A percentile compares a stretch with the other conserved stretches of the same genome.
phyloP scores from a whole-genome alignment of 2,888 invertebrate species.

The Pammene fasciana region DNA sequence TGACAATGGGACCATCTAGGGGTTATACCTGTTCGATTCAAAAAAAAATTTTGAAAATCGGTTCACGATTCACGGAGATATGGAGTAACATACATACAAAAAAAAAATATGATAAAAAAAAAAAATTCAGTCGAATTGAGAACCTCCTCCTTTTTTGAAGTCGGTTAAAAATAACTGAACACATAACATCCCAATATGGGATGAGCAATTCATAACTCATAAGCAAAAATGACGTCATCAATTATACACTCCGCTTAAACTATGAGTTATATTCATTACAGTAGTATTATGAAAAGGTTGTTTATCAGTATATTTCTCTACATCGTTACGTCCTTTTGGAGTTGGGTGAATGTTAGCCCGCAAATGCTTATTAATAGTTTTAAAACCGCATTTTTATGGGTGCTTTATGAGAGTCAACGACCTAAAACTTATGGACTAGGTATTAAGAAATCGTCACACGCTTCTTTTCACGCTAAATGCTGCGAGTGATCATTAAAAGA shows the following conservation, averaged over 20 bases:
- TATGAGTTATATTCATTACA: neutral
- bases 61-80: too few relatives aligned
- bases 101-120: too few relatives aligned
- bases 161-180: neutral
- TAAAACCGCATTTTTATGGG: constrained; percentile 14
- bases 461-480: too few relatives aligned
- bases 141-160: too few relatives aligned
- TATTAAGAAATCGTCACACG: too few relatives aligned
- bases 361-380: constrained; percentile 22
- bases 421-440: neutral
- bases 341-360: neutral
- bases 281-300: neutral
- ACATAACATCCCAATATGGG: neutral
- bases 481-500: too few relatives aligned
- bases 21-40: too few relatives aligned
- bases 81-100: too few relatives aligned
- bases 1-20: too few relatives aligned
- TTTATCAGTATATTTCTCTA: neutral
- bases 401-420: constrained; percentile 3
- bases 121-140: too few relatives aligned
- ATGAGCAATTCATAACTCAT: neutral
- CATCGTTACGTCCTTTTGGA: neutral
- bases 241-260: constrained; percentile 2
- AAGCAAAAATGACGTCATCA: constrained; percentile 3
- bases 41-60: too few relatives aligned